phyloP scores from a whole-genome alignment of 2,113 vertebrate species.

The Hystrix brachyura region DNA sequence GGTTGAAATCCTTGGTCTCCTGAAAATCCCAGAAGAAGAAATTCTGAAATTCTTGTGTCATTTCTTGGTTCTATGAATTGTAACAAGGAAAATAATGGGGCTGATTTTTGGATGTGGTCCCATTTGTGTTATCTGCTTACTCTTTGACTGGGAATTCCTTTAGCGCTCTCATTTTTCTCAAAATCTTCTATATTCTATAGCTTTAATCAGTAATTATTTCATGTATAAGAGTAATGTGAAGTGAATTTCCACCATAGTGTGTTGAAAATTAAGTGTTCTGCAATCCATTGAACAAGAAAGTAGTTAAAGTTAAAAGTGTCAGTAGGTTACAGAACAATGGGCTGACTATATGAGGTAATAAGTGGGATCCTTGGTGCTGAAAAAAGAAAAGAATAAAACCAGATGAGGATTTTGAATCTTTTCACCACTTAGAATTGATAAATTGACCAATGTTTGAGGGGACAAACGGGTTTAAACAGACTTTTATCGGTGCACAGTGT shows the following conservation, averaged over 20 bases:
- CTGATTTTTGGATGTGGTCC: neutral
- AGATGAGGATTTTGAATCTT: neutral
- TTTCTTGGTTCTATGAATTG: neutral
- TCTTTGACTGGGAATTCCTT: neutral
- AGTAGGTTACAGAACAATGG: too few species aligned
- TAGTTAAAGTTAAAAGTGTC: too few species aligned
- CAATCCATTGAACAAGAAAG: too few species aligned
- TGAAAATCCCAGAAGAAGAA: neutral
- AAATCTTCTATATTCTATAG: neutral
- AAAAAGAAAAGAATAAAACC: neutral
- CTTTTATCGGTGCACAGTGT: too few species aligned
- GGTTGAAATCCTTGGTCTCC: neutral
- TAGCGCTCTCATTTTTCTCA: neutral
- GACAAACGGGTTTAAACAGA: too few species aligned
- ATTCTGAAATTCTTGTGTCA: neutral
- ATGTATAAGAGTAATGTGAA: too few species aligned
- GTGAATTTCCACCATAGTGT: neutral
- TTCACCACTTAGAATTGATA: neutral
- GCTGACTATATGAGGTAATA: too few species aligned
- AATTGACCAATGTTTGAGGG: neutral
- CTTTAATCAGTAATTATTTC: neutral
- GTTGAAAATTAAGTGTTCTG: neutral
- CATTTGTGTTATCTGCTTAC: too few species aligned
- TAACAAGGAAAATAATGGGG: neutral
- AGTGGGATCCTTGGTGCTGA: too few species aligned